Evolutionary conservation across 1,140 invertebrate species (phyloP).

Genomic region (Procambarus virginalis): DNA sequence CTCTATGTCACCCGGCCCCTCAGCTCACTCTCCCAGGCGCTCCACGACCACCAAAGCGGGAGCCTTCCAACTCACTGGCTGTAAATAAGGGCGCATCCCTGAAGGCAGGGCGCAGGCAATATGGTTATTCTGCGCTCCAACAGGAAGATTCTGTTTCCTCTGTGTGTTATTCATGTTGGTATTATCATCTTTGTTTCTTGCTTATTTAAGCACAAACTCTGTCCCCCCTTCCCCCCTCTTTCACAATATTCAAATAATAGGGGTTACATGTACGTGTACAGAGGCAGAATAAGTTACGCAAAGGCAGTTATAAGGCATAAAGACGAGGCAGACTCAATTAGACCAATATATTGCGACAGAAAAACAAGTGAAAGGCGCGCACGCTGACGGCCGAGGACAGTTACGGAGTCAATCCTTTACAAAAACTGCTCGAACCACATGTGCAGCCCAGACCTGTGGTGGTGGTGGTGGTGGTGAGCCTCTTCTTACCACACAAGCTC

Average conservation of each 20-base stretch:
- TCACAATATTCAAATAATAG: not conserved
- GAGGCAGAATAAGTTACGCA: not conserved
- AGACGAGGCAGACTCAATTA: not conserved
- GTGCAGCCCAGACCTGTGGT: not conserved
- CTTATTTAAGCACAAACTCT: constrained; percentile 30
- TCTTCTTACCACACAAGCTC: not conserved
- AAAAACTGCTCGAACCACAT: constrained; percentile 24
- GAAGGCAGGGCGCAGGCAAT: constrained; percentile 14
- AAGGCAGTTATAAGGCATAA: not conserved
- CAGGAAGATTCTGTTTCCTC: not conserved
- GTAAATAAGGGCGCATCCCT: constrained; percentile 41
- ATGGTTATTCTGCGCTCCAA: not conserved
- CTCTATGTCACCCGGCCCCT: not conserved
- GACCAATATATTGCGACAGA: not conserved
- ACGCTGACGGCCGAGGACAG: constrained; percentile 23
- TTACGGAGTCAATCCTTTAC: not conserved
- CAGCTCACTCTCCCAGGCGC: not conserved
- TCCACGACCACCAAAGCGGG: constrained; percentile 15
- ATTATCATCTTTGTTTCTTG: not conserved
- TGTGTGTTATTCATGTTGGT: not conserved
- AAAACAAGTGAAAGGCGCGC: not conserved
- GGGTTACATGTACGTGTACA: not conserved
- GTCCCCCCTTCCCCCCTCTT: not conserved
- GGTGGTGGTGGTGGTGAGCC: not conserved
- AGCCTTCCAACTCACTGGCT: constrained; percentile 35